A percentile compares a stretch with the other conserved stretches of the same genome.
Evolutionary conservation across 2,888 invertebrate genomes (phyloP).

Genomic region (Lasiommata megera): DNA sequence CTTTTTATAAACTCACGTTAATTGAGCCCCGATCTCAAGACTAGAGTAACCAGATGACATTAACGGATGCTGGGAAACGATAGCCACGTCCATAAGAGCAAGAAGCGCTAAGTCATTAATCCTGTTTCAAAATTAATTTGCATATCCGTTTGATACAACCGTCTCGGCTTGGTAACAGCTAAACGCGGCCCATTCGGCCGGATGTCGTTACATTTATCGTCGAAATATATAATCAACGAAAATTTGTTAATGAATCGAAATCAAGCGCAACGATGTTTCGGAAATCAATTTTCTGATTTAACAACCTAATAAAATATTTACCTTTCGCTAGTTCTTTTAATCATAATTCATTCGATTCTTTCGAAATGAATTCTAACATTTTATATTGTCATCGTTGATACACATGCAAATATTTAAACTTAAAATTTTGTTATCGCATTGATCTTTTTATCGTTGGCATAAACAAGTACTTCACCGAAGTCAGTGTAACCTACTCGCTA

Average conservation of each 20-base stretch:
- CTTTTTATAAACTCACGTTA: too few species aligned
- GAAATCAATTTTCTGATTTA: constrained; percentile 5
- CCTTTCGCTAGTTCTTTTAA: neutral
- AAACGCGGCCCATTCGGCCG: constrained; percentile 16
- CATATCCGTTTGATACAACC: constrained; percentile 27
- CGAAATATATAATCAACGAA: constrained; percentile 17
- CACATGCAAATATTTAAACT: too few species aligned
- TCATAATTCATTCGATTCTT: neutral
- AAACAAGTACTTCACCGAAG: too few species aligned
- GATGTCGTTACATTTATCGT: constrained; percentile 25
- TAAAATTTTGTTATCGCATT: too few species aligned
- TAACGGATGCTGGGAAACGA: constrained; percentile 17
- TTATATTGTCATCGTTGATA: too few species aligned
- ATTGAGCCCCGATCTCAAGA: neutral
- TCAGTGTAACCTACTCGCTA: too few species aligned
- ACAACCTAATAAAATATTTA: neutral
- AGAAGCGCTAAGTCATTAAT: constrained; percentile 28
- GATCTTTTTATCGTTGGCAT: too few species aligned
- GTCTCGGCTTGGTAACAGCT: constrained; percentile 19
- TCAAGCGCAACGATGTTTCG: constrained; percentile 12
- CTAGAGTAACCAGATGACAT: constrained; percentile 14
- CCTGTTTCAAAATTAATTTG: constrained; percentile 28
- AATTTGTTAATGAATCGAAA: constrained; percentile 5
- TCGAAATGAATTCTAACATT: too few species aligned
- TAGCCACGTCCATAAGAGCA: constrained; percentile 18